Conservation (phyloP, 1,140 invertebrate species). For the Scaptomyza pallida region DNA sequence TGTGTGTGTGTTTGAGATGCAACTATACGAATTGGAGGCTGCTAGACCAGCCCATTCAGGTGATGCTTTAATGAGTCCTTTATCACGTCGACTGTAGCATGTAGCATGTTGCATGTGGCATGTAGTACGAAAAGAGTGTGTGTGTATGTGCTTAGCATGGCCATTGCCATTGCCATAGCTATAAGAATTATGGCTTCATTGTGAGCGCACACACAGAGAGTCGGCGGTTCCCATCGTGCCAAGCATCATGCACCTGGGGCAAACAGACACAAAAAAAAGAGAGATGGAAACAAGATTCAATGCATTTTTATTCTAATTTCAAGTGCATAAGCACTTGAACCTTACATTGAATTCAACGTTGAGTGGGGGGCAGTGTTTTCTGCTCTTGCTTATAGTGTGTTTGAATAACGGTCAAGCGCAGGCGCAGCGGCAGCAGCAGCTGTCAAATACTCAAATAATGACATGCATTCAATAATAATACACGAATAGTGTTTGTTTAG, state of each 20-base stretch:
- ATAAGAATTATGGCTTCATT: constrained; percentile 78
- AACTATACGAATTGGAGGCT: constrained; percentile 60
- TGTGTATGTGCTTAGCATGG: constrained; percentile 26
- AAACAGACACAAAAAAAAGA: background rate
- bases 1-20: constrained; percentile 14
- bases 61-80: constrained; percentile 82
- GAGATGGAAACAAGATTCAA: constrained; percentile 21
- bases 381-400: constrained; percentile 18
- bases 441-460: constrained; percentile 74
- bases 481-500: constrained; percentile 66
- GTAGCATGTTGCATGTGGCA: constrained; percentile 48
- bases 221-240: constrained; percentile 48
- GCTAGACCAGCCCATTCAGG: constrained; percentile 75
- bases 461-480: constrained; percentile 69
- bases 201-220: constrained; percentile 27
- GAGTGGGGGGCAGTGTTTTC: constrained; percentile 3
- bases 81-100: constrained; percentile 67
- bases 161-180: constrained; percentile 45
- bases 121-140: constrained; percentile 9
- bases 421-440: constrained; percentile 20
- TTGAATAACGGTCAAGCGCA: constrained; percentile 60
- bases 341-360: constrained; percentile 29
- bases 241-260: background rate
- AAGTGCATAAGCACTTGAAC: constrained; percentile 62
- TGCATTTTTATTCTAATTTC: constrained; percentile 74